Conservation (phyloP, 2,888 invertebrate genomes). For the Busseola fusca region DNA sequence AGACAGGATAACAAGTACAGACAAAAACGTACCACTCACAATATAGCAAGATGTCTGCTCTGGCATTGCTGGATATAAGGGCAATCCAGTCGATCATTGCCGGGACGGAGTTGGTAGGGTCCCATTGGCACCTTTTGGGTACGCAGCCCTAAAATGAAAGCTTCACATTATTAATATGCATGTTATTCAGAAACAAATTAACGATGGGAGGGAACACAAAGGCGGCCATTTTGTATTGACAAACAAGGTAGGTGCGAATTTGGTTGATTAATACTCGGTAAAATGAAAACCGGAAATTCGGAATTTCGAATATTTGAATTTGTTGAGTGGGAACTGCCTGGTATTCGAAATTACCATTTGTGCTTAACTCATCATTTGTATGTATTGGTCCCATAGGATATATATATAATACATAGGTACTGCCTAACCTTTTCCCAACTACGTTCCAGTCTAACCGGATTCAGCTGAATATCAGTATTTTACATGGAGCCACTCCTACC, state of each 20-base stretch:
- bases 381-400: background rate
- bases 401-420: background rate
- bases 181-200: constrained; percentile 10
- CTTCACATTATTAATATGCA: background rate
- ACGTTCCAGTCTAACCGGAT: no score
- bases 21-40: no score
- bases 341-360: constrained; percentile 1
- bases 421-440: no score
- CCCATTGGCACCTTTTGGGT: background rate
- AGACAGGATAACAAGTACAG: no score
- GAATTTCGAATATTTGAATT: constrained; percentile 13
- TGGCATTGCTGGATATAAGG: no score
- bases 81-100: no score
- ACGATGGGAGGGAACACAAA: background rate
- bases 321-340: background rate
- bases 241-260: constrained; percentile 3
- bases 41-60: no score
- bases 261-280: constrained; percentile 5
- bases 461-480: no score
- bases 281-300: background rate
- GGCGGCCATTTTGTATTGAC: constrained; percentile 13
- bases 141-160: background rate
- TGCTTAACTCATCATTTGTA: background rate
- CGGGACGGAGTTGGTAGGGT: background rate
- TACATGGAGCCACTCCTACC: no score